phyloP scores from a whole-genome alignment of 2,797 vertebrate genomes.

The Coregonus ussuriensis region DNA sequence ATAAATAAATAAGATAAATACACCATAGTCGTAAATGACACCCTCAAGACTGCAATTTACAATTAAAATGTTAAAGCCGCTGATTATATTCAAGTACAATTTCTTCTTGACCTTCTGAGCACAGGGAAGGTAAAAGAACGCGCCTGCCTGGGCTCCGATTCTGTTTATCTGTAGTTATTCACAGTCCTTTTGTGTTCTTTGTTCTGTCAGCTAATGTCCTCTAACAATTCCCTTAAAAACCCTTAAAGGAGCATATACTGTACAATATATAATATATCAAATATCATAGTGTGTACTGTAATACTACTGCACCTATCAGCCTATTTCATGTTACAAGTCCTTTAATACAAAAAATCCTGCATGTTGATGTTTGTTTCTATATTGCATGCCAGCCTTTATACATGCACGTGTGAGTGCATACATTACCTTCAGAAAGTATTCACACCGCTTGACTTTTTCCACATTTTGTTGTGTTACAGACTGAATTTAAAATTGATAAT shows the following conservation, averaged over 20 bases:
- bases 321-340: neutral
- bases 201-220: neutral
- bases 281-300: neutral
- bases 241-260: neutral
- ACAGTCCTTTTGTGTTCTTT: neutral
- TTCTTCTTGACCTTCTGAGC: slow-evolving; percentile 81
- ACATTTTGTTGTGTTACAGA: too few species aligned
- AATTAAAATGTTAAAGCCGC: slow-evolving; percentile 87
- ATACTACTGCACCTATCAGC: neutral
- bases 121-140: slow-evolving; percentile 13
- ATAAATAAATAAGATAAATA: slow-evolving; percentile 79
- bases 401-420: neutral
- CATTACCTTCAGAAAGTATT: too few species aligned
- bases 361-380: neutral
- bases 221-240: neutral
- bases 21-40: slow-evolving; percentile 79
- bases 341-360: neutral
- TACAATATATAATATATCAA: neutral
- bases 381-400: neutral
- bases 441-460: too few species aligned
- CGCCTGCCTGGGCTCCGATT: neutral
- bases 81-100: slow-evolving; percentile 84
- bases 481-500: too few species aligned
- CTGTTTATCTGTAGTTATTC: slow-evolving; percentile 20
- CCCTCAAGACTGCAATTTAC: slow-evolving; percentile 86